Percentiles rank a stretch among this genome's conserved stretches.
These are phyloP conservation scores for Plumapathes pennacea DNA, from an alignment of 92 coral and sea anemone genomes.

Conservation along the genomic window DNA sequence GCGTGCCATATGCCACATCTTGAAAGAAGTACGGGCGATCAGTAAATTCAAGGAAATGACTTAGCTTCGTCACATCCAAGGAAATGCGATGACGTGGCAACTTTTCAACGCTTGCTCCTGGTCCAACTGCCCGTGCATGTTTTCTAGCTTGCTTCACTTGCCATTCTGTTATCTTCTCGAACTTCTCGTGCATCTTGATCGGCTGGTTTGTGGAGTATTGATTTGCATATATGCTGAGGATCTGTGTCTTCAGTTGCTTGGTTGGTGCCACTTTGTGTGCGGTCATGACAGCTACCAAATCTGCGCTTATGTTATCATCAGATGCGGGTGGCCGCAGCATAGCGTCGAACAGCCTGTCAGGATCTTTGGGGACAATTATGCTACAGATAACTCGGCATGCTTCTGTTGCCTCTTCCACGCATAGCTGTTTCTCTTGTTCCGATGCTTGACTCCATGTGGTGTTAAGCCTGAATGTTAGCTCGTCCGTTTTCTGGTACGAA, in stretches of 20 bases:
- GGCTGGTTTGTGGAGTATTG: constrained; percentile 31
- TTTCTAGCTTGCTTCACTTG: constrained; percentile 47
- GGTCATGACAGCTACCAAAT: constrained; percentile 17
- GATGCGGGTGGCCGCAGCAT: not conserved
- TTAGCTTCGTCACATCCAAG: constrained; percentile 8
- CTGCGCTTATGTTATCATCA: constrained; percentile 9
- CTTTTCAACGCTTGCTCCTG: constrained; percentile 17
- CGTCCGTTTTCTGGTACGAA: constrained; percentile 37
- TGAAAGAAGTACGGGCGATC: constrained; percentile 40
- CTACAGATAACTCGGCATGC: constrained; percentile 35
- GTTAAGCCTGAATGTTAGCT: constrained; percentile 12
- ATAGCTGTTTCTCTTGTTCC: constrained; percentile 5
- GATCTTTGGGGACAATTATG: constrained; percentile 21
- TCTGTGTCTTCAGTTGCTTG: constrained; percentile 34
- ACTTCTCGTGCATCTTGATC: constrained; percentile 30
- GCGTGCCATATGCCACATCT: constrained; percentile 35
- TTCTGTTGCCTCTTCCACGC: constrained; percentile 33
- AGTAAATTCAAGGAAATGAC: constrained; percentile 31
- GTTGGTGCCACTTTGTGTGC: constrained; percentile 42
- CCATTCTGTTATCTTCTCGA: constrained; percentile 46
- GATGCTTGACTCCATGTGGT: constrained; percentile 8
- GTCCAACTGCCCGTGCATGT: constrained; percentile 31
- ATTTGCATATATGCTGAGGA: constrained; percentile 42
- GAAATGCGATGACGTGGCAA: constrained; percentile 16
- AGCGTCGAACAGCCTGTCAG: constrained; percentile 14